Evolutionary conservation across 2,888 invertebrate species (phyloP).

Genomic region (Leistus spinibarbis): DNA sequence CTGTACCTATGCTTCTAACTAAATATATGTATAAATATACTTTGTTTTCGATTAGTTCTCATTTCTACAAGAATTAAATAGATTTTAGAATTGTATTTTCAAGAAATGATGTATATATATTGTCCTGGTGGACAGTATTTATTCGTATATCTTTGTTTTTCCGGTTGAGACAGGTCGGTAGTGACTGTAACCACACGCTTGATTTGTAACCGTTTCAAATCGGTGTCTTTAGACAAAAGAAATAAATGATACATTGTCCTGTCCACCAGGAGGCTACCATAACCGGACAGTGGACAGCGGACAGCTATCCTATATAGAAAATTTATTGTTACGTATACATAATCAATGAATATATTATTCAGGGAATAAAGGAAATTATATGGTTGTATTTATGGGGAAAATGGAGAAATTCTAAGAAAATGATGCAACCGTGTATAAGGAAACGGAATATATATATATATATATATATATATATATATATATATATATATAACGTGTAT

Average conservation of each 20-base stretch:
- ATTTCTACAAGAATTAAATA: neutral
- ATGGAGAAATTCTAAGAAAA: too few species aligned
- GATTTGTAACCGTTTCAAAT: conserved; percentile 25
- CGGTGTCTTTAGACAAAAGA: conserved; percentile 46
- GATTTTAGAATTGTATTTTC: neutral
- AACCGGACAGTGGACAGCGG: neutral
- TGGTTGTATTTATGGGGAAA: neutral
- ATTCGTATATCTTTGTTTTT: neutral
- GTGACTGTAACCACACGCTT: neutral
- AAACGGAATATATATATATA: too few species aligned
- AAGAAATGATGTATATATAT: neutral
- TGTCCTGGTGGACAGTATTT: neutral
- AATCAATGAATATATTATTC: neutral
- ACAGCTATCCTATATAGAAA: neutral
- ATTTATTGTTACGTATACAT: neutral
- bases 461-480: too few species aligned
- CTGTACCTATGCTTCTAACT: too few species aligned
- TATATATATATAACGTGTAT: too few species aligned
- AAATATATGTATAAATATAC: too few species aligned
- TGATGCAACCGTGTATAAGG: too few species aligned
- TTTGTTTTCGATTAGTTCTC: too few species aligned
- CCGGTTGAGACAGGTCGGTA: conserved; percentile 1
- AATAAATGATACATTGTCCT: conserved; percentile 51
- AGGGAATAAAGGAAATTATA: neutral
- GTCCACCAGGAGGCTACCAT: conserved; percentile 40